A percentile compares a stretch with the other conserved stretches of the same genome.
Evolutionary conservation across 1,140 invertebrate genomes (phyloP).

Genomic region (Drosophila funebris): DNA sequence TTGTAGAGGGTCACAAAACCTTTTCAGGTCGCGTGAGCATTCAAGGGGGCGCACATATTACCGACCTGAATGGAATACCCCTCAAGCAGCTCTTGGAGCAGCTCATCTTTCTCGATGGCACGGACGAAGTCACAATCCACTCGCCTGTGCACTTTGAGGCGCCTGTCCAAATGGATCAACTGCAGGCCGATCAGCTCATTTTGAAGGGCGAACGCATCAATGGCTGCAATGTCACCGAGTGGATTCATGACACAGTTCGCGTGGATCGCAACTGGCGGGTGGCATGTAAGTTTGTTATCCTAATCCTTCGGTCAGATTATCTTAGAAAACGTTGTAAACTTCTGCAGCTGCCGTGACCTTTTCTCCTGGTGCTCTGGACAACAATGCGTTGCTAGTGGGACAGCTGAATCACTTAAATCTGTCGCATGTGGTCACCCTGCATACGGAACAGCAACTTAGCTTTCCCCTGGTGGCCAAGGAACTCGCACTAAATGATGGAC

Average conservation of each 20-base stretch:
- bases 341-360: constrained; percentile 47
- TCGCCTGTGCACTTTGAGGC: constrained; percentile 51
- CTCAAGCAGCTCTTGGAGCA: constrained; percentile 42
- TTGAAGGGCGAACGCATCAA: constrained; percentile 43
- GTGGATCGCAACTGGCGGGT: constrained; percentile 51
- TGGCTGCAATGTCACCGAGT: constrained; percentile 61
- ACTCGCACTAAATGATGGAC: constrained; percentile 46
- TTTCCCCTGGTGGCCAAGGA: constrained; percentile 39
- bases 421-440: constrained; percentile 51
- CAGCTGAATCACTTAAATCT: constrained; percentile 65
- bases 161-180: constrained; percentile 19
- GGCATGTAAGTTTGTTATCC: constrained; percentile 23
- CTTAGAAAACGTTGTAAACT: neutral
- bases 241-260: constrained; percentile 65
- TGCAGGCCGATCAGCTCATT: constrained; percentile 18
- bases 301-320: neutral
- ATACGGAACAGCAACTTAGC: constrained; percentile 61
- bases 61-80: constrained; percentile 45
- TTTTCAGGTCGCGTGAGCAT: constrained; percentile 70
- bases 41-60: constrained; percentile 40
- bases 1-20: constrained; percentile 39
- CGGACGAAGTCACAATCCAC: constrained; percentile 24
- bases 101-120: constrained; percentile 47
- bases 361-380: constrained; percentile 49
- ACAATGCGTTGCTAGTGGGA: constrained; percentile 49